A percentile compares a stretch with the other conserved stretches of the same genome.
Conservation (phyloP, 2,888 invertebrate genomes). For the Parapristionchus giblindavisi region DNA sequence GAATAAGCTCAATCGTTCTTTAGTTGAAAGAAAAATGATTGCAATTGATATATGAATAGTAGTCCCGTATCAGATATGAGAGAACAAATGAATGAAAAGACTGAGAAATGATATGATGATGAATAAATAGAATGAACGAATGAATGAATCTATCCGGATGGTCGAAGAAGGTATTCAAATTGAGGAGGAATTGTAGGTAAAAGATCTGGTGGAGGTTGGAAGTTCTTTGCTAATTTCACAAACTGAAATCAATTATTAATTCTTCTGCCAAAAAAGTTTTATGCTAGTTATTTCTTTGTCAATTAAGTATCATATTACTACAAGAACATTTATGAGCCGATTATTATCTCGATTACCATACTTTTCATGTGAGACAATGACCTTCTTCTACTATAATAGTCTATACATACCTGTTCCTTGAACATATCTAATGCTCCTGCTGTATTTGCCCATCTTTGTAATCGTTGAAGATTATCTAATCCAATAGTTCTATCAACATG, state of each 20-base stretch:
- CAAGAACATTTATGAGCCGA: not conserved
- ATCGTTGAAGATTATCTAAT: conserved; percentile 66
- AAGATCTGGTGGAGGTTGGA: conserved; percentile 65
- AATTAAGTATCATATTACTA: not conserved
- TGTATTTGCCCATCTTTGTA: conserved; percentile 69
- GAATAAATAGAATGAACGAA: not conserved
- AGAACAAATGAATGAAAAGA: not conserved
- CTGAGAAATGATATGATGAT: not conserved
- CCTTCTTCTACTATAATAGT: too few relatives aligned
- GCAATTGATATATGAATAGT: not conserved
- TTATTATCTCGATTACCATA: too few relatives aligned
- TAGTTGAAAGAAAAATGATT: not conserved
- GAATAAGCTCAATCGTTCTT: conserved; percentile 1
- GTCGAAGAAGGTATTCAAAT: conserved; percentile 67
- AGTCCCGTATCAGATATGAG: not conserved
- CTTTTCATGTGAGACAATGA: too few relatives aligned
- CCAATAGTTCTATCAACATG: conserved; percentile 69
- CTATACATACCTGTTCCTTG: conserved; percentile 65
- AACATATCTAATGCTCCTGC: conserved; percentile 68
- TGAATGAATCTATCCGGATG: conserved; percentile 43
- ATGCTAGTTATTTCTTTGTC: not conserved
- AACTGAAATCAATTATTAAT: conserved; percentile 54
- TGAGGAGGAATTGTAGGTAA: conserved; percentile 67
- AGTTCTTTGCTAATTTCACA: conserved; percentile 67
- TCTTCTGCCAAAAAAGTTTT: not conserved